A percentile compares a stretch with the other conserved stretches of the same genome.
These are phyloP conservation scores for Calonectris borealis DNA, from an alignment of 2,113 vertebrate genomes.

Conservation along the genomic window DNA sequence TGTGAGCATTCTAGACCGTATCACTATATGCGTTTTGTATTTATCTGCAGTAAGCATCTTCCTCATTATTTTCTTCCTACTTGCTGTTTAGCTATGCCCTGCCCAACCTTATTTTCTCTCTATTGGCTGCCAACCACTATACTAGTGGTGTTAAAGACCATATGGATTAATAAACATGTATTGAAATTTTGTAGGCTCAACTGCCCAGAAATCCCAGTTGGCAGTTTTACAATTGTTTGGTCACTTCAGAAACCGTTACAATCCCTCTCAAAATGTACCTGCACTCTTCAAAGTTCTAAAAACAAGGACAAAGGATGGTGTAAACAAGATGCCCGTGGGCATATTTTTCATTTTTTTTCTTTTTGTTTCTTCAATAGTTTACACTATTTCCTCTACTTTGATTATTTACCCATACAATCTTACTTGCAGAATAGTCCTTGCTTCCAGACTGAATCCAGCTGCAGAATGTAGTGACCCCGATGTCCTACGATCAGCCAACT, in stretches of 20 bases:
- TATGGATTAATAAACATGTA: not conserved
- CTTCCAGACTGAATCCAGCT: not conserved
- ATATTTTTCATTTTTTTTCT: not conserved
- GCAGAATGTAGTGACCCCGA: not conserved
- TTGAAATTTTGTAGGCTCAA: not conserved
- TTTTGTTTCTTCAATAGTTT: not conserved
- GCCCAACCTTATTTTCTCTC: not conserved
- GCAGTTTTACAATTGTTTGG: not conserved
- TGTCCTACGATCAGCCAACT: rapidly evolving
- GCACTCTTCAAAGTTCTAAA: not conserved
- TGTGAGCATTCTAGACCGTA: not conserved
- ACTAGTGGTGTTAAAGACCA: not conserved
- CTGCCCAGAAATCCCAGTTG: not conserved
- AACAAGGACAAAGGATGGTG: not conserved
- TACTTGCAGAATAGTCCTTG: not conserved
- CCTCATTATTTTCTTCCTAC: not conserved
- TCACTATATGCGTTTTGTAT: not conserved
- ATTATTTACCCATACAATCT: not conserved
- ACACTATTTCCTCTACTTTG: not conserved
- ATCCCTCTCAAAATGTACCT: not conserved
- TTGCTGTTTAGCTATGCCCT: not conserved
- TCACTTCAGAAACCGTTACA: not conserved
- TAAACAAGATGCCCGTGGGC: not conserved
- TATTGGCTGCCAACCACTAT: not conserved
- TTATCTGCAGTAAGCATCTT: not conserved